phyloP scores from a whole-genome alignment of 2,113 vertebrate genomes.

The Coturnix japonica region DNA sequence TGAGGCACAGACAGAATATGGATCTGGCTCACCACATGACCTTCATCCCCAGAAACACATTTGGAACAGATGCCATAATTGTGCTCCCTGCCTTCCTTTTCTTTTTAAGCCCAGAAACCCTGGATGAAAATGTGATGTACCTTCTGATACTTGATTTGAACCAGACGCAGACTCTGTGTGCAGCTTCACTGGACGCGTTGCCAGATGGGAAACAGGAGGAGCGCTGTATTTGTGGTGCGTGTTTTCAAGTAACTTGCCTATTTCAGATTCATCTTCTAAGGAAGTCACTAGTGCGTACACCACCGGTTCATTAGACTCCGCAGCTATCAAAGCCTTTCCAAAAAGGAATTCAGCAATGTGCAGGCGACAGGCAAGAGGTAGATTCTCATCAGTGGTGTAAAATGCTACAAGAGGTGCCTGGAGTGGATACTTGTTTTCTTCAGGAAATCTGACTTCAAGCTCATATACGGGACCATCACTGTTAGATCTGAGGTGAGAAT shows the following conservation, averaged over 20 bases:
- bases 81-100: neutral
- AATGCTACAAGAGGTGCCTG: constrained; percentile 93
- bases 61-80: neutral
- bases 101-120: neutral
- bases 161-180: constrained; percentile 2
- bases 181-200: constrained; percentile 54
- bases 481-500: constrained; percentile 72
- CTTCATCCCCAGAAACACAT: neutral
- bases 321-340: constrained; percentile 84
- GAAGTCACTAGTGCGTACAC: constrained; percentile 89
- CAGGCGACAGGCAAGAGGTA: constrained; percentile 86
- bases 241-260: constrained; percentile 81
- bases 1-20: neutral
- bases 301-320: constrained; percentile 85
- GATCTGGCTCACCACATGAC: neutral
- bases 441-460: constrained; percentile 92
- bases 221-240: constrained; percentile 89
- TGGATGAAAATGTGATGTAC: constrained; percentile 27
- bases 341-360: constrained; percentile 89
- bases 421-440: constrained; percentile 89
- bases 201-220: constrained; percentile 76
- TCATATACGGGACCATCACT: constrained; percentile 82
- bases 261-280: constrained; percentile 87
- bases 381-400: constrained; percentile 87
- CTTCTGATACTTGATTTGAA: constrained; percentile 51